phyloP scores from a whole-genome alignment of 2,113 vertebrate genomes.

The Cyanoliseus patagonus region DNA sequence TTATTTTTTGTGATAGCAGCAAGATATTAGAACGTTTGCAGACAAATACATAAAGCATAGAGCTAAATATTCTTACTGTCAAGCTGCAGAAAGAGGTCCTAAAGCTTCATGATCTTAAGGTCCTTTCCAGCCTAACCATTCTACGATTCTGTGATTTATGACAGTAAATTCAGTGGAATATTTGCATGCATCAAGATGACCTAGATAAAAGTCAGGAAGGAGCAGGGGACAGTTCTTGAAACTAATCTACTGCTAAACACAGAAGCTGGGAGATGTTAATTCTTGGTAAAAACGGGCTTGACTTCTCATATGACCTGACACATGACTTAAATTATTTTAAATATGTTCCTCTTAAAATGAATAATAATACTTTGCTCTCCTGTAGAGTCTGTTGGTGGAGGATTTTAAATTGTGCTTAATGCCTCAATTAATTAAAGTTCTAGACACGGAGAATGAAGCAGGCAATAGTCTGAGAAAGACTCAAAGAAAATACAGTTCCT shows the following conservation, averaged over 20 bases:
- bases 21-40: not conserved
- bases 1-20: not conserved
- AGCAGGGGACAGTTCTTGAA: not conserved
- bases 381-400: not conserved
- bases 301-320: constrained; percentile 47
- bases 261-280: constrained; percentile 33
- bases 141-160: not conserved
- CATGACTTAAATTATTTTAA: not conserved
- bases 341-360: not conserved
- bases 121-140: not conserved
- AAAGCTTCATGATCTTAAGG: not conserved
- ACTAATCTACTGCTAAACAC: not conserved
- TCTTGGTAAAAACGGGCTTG: constrained; percentile 38
- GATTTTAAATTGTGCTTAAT: not conserved
- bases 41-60: not conserved
- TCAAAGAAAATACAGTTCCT: not conserved
- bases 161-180: constrained; percentile 9
- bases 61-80: not conserved
- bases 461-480: not conserved
- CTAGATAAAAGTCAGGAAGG: not conserved
- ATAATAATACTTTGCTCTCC: not conserved
- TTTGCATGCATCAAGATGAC: not conserved
- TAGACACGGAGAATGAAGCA: not conserved
- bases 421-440: not conserved
- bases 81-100: not conserved